These are phyloP conservation scores for Hesperophylax magnus DNA, from an alignment of 1,140 invertebrate genomes.

Conservation along the genomic window DNA sequence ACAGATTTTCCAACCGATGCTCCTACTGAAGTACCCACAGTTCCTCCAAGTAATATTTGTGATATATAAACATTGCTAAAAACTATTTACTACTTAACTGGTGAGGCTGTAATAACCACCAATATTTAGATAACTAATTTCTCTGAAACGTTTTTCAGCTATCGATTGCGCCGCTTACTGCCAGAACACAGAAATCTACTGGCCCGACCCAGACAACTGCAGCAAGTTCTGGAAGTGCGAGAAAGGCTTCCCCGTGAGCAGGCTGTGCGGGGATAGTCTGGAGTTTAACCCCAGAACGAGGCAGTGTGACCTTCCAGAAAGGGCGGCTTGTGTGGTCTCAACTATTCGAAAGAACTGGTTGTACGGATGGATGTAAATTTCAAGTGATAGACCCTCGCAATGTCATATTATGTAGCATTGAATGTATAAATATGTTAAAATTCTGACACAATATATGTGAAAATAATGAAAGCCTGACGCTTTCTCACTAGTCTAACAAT, in stretches of 20 bases:
- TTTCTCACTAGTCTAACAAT: too few species aligned
- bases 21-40: neutral
- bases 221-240: constrained; percentile 35
- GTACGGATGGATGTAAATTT: constrained; percentile 3
- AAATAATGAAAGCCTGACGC: too few species aligned
- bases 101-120: too few species aligned
- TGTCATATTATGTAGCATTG: too few species aligned
- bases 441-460: too few species aligned
- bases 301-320: constrained; percentile 33
- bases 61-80: too few species aligned
- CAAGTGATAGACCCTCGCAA: too few species aligned
- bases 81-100: too few species aligned
- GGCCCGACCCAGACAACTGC: constrained; percentile 28
- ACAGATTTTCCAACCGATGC: constrained; percentile 3
- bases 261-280: constrained; percentile 8
- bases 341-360: neutral
- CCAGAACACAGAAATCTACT: constrained; percentile 39
- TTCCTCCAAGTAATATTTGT: neutral
- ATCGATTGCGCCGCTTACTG: neutral
- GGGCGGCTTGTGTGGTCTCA: neutral
- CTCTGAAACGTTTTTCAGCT: too few species aligned
- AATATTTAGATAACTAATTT: too few species aligned
- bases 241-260: constrained; percentile 1
- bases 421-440: too few species aligned
- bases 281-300: constrained; percentile 7